Base-by-base conservation (phyloP, 1,140 invertebrate genomes). In the Pomacea maculata region DNA sequence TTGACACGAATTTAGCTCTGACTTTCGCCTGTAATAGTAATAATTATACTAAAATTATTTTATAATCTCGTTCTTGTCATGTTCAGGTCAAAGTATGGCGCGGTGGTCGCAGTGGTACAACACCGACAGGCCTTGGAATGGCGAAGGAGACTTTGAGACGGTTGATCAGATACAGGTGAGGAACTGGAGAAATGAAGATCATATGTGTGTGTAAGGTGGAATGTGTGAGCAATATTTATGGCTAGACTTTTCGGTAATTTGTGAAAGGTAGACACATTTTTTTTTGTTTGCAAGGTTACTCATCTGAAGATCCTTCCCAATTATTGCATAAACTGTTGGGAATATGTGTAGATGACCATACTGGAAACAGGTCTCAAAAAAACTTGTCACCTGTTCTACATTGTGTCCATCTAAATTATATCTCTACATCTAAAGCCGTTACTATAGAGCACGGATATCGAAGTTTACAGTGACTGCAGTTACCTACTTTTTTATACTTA, bases 81-180 rank as follows among this genome's bases (percentile, higher is more conserved):
- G 2, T 61, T 61, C 57, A 61, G 57, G 11, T 61, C 57, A 11
- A 17, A 61, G 57, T 17, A 17, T 61, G 63, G 65, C 21, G 15
- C 52, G 29, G 45, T 78, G 77, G 77, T 70, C 77, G 4, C 7
- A 57, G 65, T 78, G 77, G 77, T 78, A 70, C 77, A 78, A 78
- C 25, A 70, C 29, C n/a, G 77, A 78, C 77, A 54, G 77, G 25
- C 77, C 77, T 25, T 71, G 77, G 77, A 25, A 70, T 8, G 77
- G 77, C 7, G 17, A 78, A 67, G 77, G 77, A 8, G 77, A 78
- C 54, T 78, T 78, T 57, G 77, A 78, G 15, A 78, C 77, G 65
- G 57, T 65, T 0, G 77, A 78, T 25, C 15, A 29, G 12, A 78
- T 78, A 34, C 10, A 71, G 77, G 77, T 78, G 34, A 70, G 77